Evolutionary conservation across 2,113 vertebrate genomes (phyloP).

Genomic region (Zeus faber): DNA sequence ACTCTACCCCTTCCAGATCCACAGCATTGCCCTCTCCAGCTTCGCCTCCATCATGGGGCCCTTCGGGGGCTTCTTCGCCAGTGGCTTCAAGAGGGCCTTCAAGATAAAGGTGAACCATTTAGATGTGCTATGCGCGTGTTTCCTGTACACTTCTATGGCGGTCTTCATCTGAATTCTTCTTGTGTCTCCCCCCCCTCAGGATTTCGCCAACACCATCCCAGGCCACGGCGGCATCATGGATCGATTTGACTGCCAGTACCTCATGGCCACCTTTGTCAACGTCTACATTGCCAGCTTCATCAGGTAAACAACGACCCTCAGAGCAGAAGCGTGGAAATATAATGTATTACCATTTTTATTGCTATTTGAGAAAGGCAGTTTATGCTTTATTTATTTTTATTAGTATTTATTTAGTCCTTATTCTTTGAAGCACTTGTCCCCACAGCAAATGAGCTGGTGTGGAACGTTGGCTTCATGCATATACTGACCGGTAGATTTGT

Average conservation of each 20-base stretch:
- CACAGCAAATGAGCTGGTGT: no score
- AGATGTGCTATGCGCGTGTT: not conserved
- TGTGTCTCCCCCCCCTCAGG: conserved; percentile 67
- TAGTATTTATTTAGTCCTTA: no score
- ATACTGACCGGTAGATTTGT: no score
- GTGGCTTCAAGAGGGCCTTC: conserved; percentile 97
- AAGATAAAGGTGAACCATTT: conserved; percentile 89
- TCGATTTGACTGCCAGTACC: conserved; percentile 97
- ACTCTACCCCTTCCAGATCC: conserved; percentile 97
- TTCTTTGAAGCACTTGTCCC: no score
- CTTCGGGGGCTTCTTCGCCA: conserved; percentile 96
- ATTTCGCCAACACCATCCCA: conserved; percentile 97
- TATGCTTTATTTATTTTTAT: no score
- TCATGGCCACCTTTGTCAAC: conserved; percentile 98
- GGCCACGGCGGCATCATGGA: conserved; percentile 99
- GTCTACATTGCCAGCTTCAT: conserved; percentile 99
- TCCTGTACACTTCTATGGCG: not conserved
- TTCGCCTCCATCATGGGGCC: conserved; percentile 96
- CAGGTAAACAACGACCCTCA: conserved; percentile 74
- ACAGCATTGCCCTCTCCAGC: conserved; percentile 93
- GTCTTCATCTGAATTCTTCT: not conserved
- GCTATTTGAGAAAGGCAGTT: no score
- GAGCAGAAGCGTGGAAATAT: no score
- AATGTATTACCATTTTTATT: no score
- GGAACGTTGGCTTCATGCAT: no score